These are phyloP conservation scores for Hirtodrosophila duncani DNA, from an alignment of 2,888 invertebrate genomes.

Conservation along the genomic window DNA sequence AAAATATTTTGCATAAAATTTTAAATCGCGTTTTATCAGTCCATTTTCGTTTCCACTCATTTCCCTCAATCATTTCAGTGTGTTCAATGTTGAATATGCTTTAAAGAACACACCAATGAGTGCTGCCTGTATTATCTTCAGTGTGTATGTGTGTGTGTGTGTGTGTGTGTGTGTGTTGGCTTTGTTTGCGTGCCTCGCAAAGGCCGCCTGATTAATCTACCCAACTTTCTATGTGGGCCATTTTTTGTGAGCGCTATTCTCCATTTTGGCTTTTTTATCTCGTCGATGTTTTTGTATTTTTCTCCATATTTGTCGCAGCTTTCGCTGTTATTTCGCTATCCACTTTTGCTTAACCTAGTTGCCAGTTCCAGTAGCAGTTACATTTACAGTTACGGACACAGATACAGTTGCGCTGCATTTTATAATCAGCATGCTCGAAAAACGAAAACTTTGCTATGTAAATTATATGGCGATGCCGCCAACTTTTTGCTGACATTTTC, in stretches of 20 bases:
- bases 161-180: too few relatives aligned
- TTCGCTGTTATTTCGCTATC: conserved; percentile 29
- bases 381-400: conserved; percentile 24
- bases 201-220: conserved; percentile 5
- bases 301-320: conserved; percentile 16
- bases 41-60: too few relatives aligned
- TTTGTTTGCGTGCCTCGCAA: too few relatives aligned
- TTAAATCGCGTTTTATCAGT: too few relatives aligned
- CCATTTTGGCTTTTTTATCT: conserved; percentile 33
- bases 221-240: neutral
- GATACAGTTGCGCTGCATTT: conserved; percentile 40
- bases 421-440: conserved; percentile 56
- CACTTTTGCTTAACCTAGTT: conserved; percentile 56
- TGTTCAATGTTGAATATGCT: too few relatives aligned
- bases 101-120: too few relatives aligned
- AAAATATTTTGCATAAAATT: too few relatives aligned
- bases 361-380: conserved; percentile 33
- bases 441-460: conserved; percentile 65
- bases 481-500: conserved; percentile 54
- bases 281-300: conserved; percentile 39
- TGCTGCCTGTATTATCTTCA: too few relatives aligned
- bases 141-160: too few relatives aligned
- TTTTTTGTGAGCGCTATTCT: conserved; percentile 12
- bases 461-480: conserved; percentile 64
- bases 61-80: too few relatives aligned